phyloP scores from a whole-genome alignment of 1,140 invertebrate species.

The Telenomus remus region DNA sequence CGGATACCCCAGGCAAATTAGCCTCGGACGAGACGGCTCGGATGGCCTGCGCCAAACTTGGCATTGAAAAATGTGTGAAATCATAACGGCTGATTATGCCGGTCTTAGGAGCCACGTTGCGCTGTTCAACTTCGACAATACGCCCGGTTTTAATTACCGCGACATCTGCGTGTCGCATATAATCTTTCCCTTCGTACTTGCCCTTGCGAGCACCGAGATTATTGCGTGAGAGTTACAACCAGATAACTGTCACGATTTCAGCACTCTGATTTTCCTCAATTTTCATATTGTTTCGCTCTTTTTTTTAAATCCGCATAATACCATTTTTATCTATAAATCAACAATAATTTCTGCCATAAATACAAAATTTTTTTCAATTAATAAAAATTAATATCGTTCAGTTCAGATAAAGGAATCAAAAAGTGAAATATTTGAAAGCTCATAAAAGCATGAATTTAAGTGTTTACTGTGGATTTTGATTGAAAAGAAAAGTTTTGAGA shows the following conservation, averaged over 20 bases:
- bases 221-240: conserved; percentile 69
- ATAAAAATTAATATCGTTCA: no score
- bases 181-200: conserved; percentile 62
- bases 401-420: no score
- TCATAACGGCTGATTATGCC: conserved; percentile 48
- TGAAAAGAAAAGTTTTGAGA: no score
- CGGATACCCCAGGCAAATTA: conserved; percentile 50
- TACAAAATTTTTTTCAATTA: no score
- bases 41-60: conserved; percentile 2
- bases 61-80: conserved; percentile 42
- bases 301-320: no score
- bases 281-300: conserved; percentile 4
- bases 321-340: no score
- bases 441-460: no score
- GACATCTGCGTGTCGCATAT: conserved; percentile 72
- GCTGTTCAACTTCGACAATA: conserved; percentile 71
- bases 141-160: conserved; percentile 74
- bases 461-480: no score
- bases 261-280: conserved; percentile 32
- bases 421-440: no score
- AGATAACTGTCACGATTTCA: conserved; percentile 65
- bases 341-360: no score
- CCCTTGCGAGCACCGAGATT: conserved; percentile 58
- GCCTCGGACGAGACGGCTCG: neutral
- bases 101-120: conserved; percentile 46